phyloP scores from a whole-genome alignment of 2,113 vertebrate genomes.

The Psettodes erumei region DNA sequence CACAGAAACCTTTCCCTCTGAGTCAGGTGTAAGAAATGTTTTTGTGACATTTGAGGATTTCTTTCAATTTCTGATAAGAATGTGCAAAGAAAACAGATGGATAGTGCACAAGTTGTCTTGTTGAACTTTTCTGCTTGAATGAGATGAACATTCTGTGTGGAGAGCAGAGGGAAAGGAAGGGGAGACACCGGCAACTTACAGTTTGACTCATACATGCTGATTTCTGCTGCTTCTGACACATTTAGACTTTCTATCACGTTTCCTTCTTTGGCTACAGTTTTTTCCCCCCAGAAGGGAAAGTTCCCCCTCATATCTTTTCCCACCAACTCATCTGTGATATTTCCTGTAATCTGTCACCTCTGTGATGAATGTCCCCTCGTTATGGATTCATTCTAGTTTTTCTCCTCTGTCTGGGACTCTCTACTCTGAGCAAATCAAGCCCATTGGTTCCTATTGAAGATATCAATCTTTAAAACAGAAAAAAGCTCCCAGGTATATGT shows the following conservation, averaged over 20 bases:
- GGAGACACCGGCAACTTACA: conserved; percentile 54
- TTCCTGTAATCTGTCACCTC: background rate
- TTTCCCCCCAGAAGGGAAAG: background rate
- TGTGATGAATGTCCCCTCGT: background rate
- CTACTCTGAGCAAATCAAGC: too few species aligned
- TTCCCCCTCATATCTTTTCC: conserved; percentile 6
- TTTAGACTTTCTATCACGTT: conserved; percentile 15
- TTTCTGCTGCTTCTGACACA: conserved; percentile 12
- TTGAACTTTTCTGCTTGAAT: background rate
- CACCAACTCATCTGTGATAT: background rate
- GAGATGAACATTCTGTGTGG: background rate
- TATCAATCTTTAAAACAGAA: too few species aligned
- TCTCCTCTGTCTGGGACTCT: background rate
- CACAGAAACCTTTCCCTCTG: too few species aligned
- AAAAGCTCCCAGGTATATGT: too few species aligned
- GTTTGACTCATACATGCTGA: conserved; percentile 15
- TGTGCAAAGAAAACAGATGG: background rate
- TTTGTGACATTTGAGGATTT: too few species aligned
- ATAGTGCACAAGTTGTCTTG: background rate
- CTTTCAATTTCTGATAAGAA: too few species aligned
- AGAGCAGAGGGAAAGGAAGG: conserved; percentile 1
- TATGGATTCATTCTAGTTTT: background rate
- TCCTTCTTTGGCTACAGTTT: conserved; percentile 10
- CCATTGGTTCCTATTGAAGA: too few species aligned
- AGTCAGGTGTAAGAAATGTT: too few species aligned